Conservation (phyloP, 2,797 vertebrate genomes). For the Craterocephalus amniculus region DNA sequence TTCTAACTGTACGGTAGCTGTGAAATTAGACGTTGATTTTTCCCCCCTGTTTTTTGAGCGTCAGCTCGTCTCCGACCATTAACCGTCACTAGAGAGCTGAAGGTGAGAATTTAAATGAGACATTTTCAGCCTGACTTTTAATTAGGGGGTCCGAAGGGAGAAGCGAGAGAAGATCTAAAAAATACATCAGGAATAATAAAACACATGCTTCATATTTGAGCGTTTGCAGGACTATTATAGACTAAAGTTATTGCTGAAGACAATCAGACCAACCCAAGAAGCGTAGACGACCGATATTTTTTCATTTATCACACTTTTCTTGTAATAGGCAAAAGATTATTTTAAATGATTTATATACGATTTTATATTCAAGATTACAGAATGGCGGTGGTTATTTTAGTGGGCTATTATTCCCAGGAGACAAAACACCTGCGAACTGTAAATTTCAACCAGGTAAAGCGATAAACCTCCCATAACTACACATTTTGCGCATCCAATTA, state of each 20-base stretch:
- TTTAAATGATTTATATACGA: not conserved
- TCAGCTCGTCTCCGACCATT: conserved; percentile 73
- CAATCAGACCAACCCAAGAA: not conserved
- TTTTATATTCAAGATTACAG: not conserved
- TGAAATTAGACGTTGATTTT: conserved; percentile 42
- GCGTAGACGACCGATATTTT: not conserved
- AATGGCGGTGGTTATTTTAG: not conserved
- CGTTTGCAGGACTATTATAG: not conserved
- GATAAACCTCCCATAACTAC: not conserved
- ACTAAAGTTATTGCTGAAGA: not conserved
- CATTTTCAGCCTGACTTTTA: conserved; percentile 55
- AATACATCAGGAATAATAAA: conserved; percentile 1
- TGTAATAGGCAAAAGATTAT: no score
- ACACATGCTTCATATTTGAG: not conserved
- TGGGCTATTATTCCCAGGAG: not conserved
- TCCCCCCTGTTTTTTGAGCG: conserved; percentile 53
- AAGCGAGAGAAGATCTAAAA: conserved; percentile 6
- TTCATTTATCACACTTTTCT: not conserved
- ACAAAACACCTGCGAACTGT: not conserved
- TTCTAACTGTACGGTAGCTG: conserved; percentile 7
- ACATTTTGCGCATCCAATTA: not conserved
- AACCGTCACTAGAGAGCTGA: conserved; percentile 70
- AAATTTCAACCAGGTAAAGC: not conserved
- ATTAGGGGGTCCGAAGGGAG: conserved; percentile 34
- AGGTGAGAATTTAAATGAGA: conserved; percentile 74